Evolutionary conservation across 2,797 vertebrate species (phyloP), one percentile per base, ranked within the genome.

Genomic region (Bovichtus diacanthus): DNA sequence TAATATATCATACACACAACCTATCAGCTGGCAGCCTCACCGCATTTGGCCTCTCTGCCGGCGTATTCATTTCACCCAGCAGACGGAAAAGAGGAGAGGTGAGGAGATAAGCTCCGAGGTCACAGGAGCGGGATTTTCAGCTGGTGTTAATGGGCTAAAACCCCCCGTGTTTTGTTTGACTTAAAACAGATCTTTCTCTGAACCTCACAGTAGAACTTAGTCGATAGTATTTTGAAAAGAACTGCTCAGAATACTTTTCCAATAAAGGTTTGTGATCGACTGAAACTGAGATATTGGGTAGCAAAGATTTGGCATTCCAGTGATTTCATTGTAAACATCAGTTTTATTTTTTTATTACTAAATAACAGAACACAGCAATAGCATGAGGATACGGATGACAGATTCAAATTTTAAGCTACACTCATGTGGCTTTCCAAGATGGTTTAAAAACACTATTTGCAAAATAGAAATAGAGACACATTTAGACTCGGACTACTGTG

Each of bases 1-100:
- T 84, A 66, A 85, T 92, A 89, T 73, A 85, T 92, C 85, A 90
- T 81, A 80, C 72, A 70, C 23, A 58, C 70, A 74, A 60, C 56
- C 56, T 65, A 83, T 84, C 65, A 83, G 66, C 71, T 54, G 29
- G 70, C 78, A 79, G 80, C 49, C 34, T 83, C 50, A 29, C 55
- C 23, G n/a, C 80, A 65, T 67, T 83, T 85, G 72, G 72, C 76
- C 49, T 81, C 46, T 60, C 34, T 36, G 63, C 70, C 27, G 43
- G 21, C 43, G 47, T 69, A 72, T 82, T 84, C 72, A 76, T 79
- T 86, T 62, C 29, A 9, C 46, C 31, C 31, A 63, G 74, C 41
- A 62, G 76, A 77, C 6, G 2, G 70, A 59, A 81, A 68, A 62
- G 51, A 74, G 39, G 50, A 72, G 61, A 43, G 12, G 46, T 72